phyloP scores from a whole-genome alignment of 2,888 invertebrate species.

The Eugnorisma glareosa region DNA sequence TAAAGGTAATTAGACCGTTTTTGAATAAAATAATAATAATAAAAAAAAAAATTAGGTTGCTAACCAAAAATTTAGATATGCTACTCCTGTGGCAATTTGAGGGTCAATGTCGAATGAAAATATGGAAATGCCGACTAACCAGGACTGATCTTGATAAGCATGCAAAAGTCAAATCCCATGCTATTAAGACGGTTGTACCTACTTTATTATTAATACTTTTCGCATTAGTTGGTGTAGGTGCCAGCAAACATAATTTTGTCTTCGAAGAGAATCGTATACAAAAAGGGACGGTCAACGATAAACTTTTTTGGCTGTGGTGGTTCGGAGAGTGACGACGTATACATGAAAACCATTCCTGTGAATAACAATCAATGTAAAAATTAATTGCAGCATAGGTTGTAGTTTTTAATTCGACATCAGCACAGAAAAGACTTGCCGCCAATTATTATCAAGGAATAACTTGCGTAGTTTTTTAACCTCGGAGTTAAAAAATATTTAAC shows the following conservation, averaged over 20 bases:
- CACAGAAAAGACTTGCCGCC: background rate
- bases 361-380: constrained; percentile 18
- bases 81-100: constrained; percentile 6
- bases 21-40: background rate
- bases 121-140: background rate
- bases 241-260: constrained; percentile 64
- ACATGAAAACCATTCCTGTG: constrained; percentile 30
- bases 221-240: constrained; percentile 49
- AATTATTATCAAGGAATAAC: constrained; percentile 3
- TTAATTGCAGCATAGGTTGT: background rate
- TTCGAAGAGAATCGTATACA: constrained; percentile 57
- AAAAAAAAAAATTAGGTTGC: background rate
- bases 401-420: background rate
- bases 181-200: constrained; percentile 28
- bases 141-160: constrained; percentile 1
- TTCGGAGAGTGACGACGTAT: constrained; percentile 11
- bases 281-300: constrained; percentile 53
- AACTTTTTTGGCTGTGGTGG: constrained; percentile 46
- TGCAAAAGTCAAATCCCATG: constrained; percentile 45
- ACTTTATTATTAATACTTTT: constrained; percentile 5
- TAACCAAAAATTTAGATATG: background rate
- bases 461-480: background rate
- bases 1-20: background rate
- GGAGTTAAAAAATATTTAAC: constrained; percentile 11
- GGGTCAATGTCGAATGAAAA: constrained; percentile 3